These are phyloP conservation scores for Megalurothrips usitatus DNA, from an alignment of 2,888 invertebrate genomes.

Conservation along the genomic window DNA sequence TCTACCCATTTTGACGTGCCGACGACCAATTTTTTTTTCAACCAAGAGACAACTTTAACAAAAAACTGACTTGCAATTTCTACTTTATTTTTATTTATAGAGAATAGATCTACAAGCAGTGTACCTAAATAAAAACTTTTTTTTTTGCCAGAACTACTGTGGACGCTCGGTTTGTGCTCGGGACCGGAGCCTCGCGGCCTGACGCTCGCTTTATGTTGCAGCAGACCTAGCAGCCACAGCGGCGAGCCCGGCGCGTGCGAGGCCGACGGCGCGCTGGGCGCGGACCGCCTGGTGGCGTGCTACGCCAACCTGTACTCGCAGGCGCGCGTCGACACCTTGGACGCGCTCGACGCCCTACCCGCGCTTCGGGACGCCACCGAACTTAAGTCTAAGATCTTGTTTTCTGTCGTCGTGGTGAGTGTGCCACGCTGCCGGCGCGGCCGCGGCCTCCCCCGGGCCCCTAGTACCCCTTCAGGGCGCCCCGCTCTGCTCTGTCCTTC, in stretches of 20 bases:
- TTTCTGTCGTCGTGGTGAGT: slow-evolving; percentile 92
- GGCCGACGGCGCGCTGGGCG: slow-evolving; percentile 42
- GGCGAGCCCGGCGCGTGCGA: background rate
- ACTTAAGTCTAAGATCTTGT: slow-evolving; percentile 90
- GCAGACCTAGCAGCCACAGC: slow-evolving; percentile 12
- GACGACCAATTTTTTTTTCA: too few relatives aligned
- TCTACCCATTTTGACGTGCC: too few relatives aligned
- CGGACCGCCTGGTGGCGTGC: slow-evolving; percentile 59
- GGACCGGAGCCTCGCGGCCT: background rate
- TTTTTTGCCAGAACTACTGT: background rate
- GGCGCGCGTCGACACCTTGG: slow-evolving; percentile 77
- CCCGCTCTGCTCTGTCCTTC: slow-evolving; percentile 7
- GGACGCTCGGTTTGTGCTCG: background rate
- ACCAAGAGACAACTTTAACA: too few relatives aligned
- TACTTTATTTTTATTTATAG: background rate
- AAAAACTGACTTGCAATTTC: too few relatives aligned
- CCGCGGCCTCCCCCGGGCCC: slow-evolving; percentile 1
- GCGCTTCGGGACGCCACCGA: slow-evolving; percentile 79
- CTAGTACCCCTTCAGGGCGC: background rate
- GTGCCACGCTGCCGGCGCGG: background rate
- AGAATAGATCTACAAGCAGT: background rate
- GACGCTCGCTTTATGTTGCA: background rate
- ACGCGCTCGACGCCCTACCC: slow-evolving; percentile 75
- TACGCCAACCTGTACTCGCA: slow-evolving; percentile 82
- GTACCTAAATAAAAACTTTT: too few relatives aligned